These are phyloP conservation scores for Myripristis jacobus DNA, from an alignment of 2,797 vertebrate species.

Conservation along the genomic window DNA sequence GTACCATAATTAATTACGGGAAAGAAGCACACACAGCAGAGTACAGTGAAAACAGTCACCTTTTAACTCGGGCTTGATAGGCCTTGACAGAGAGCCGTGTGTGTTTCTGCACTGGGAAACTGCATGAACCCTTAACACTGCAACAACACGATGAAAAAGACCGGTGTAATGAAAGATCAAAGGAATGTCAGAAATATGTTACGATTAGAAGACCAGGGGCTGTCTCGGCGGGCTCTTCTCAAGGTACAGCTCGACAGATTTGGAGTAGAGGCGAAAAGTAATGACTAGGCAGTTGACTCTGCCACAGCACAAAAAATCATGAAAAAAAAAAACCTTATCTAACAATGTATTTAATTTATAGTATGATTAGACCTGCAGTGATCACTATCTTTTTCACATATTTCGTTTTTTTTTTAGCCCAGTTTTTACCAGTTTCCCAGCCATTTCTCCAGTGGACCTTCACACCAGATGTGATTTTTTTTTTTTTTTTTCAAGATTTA, in stretches of 20 bases:
- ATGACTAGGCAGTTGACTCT: no score
- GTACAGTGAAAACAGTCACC: not conserved
- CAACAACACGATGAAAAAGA: not conserved
- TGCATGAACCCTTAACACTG: not conserved
- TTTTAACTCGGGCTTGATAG: not conserved
- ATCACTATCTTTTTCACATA: no score
- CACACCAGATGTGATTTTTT: not conserved
- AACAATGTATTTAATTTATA: not conserved
- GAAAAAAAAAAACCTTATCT: not conserved
- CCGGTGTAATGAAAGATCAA: conserved; percentile 13
- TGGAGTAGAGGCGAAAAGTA: no score
- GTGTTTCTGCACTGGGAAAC: conserved; percentile 5
- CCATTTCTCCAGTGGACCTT: not conserved
- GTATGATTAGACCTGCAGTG: no score
- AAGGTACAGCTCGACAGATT: no score
- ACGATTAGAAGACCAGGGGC: not conserved
- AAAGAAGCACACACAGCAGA: no score
- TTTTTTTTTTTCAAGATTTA: not conserved
- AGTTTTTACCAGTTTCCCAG: no score
- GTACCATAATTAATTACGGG: not conserved
- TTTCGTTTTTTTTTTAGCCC: no score
- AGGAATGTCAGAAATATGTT: not conserved
- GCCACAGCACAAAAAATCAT: no score
- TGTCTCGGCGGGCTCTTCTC: no score
- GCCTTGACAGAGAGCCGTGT: conserved; percentile 3